Evolutionary conservation across 1,140 invertebrate genomes (phyloP), one percentile per base, ranked within the genome.

Genomic region (Dendrolimus punctatus): DNA sequence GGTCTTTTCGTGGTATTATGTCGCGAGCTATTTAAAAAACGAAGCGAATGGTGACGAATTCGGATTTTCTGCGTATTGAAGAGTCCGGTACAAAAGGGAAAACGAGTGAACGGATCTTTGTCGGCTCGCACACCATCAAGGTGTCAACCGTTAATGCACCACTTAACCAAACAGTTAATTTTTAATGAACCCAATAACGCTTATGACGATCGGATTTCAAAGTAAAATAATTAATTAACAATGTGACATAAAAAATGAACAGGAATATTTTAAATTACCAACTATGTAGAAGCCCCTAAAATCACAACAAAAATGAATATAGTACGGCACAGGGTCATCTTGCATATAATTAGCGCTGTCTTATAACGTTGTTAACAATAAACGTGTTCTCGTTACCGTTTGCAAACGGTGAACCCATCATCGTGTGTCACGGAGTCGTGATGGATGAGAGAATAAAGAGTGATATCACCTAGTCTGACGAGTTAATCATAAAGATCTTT

Each of bases 131-230:
- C 70, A 73, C 52, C 58, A 51, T 51, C 62, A 64, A 52, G 61
- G 48, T 59, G 53, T 58, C 78, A 71, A 82, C 76, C 79, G 79
- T 82, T 82, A 82, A 66, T 75, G 71, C 73, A 76, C 73, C 69
- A 80, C 58, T 78, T 78, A 62, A 53, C 58, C 57, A 64, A 63
- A 73, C 73, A 72, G 71, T 79, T 73, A 72, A 62, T 48, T 67
- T 63, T 62, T 68, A 59, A 57, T 52, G 59, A 48, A 23, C 1
- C 1, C 23, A 23, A 23, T 23, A 2, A 23, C 23, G 23, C 23
- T 23, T 23, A 23, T 23, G 23, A 23, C 23, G 23, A 23, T 23
- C 3, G 23, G 23, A 23, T 3, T 23, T 23, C 23, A 23, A 23
- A 23, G 23, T 3, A 23, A 23, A 23, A 23, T 23, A n/a, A 23